Percentiles rank a stretch among this genome's conserved stretches.
Evolutionary conservation across 2,797 vertebrate genomes (phyloP).

Genomic region (Sebastes glaucus): DNA sequence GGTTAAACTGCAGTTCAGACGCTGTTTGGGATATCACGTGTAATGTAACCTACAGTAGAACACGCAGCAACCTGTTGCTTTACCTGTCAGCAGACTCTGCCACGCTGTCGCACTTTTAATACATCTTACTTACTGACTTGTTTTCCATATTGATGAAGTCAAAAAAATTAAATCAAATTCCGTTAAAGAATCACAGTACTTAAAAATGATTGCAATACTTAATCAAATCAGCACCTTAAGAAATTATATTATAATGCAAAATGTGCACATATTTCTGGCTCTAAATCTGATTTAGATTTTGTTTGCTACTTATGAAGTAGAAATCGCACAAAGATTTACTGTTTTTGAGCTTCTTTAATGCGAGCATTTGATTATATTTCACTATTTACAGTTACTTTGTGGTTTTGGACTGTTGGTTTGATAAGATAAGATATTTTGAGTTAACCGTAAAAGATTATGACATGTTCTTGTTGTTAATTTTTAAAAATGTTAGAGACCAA

Average conservation of each 20-base stretch:
- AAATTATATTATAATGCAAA: neutral
- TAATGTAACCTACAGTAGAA: neutral
- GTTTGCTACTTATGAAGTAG: neutral
- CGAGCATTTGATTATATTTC: neutral
- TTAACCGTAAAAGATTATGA: neutral
- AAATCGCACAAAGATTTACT: neutral
- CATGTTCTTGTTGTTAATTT: neutral
- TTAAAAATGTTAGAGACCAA: neutral
- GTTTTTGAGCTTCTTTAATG: neutral
- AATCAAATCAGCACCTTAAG: neutral
- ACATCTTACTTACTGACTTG: neutral
- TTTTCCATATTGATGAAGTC: neutral
- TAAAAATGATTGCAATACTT: neutral
- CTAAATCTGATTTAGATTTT: neutral
- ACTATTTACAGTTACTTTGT: neutral
- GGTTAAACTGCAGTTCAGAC: neutral
- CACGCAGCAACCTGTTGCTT: conserved; percentile 24
- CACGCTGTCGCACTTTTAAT: neutral
- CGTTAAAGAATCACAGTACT: neutral
- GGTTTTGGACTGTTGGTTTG: neutral
- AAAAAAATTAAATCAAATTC: neutral
- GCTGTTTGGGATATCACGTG: neutral
- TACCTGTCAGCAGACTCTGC: neutral
- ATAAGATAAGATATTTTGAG: neutral
- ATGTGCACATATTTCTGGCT: neutral